Evolutionary conservation across 2,113 vertebrate species (phyloP).

Genomic region (Mormoops blainvillei): DNA sequence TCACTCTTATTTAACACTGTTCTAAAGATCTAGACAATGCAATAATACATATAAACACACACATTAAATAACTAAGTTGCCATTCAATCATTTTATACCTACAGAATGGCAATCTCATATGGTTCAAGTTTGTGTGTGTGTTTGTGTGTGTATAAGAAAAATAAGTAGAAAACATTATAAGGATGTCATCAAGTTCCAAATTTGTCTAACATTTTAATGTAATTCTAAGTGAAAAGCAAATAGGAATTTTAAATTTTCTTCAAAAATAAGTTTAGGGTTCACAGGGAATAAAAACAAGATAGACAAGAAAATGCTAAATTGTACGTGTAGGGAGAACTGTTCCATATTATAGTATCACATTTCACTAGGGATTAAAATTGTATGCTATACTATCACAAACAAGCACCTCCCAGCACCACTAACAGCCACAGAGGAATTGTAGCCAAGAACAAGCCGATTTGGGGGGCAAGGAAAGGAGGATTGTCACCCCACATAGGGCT

Average conservation of each 20-base stretch:
- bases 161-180: neutral
- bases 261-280: neutral
- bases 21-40: neutral
- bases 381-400: too few species aligned
- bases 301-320: neutral
- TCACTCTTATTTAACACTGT: neutral
- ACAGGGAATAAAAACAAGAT: neutral
- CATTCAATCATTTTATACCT: neutral
- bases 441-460: too few species aligned
- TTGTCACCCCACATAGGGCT: too few species aligned
- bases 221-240: conserved; percentile 15
- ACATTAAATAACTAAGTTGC: neutral
- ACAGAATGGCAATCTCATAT: neutral
- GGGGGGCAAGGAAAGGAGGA: too few species aligned
- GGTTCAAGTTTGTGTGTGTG: neutral
- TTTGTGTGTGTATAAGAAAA: neutral
- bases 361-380: too few species aligned
- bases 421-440: too few species aligned
- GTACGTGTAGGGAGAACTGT: too few species aligned
- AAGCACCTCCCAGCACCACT: too few species aligned
- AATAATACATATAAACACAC: neutral
- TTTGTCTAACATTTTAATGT: neutral
- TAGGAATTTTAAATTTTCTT: neutral
- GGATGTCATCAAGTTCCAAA: neutral
- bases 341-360: too few species aligned